Evolutionary conservation across 2,797 vertebrate genomes (phyloP).

Genomic region (Xiphophorus birchmanni): DNA sequence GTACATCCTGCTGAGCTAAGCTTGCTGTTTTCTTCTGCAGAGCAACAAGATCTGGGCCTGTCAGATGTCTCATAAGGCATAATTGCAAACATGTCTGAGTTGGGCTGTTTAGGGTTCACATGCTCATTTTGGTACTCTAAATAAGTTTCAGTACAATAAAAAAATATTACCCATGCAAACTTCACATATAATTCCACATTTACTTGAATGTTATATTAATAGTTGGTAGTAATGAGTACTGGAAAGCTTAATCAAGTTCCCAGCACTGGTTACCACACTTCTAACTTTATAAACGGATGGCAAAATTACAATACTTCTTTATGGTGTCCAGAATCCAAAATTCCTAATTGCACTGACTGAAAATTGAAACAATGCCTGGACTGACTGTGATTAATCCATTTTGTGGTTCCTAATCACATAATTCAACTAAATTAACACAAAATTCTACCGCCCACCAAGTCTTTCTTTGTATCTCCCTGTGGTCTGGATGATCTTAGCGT

Average conservation of each 20-base stretch:
- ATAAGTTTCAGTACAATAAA: not conserved
- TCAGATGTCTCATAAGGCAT: not conserved
- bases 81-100: not conserved
- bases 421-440: slow-evolving; percentile 15
- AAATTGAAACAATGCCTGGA: not conserved
- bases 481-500: not conserved
- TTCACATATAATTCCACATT: not conserved
- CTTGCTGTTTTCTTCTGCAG: not conserved
- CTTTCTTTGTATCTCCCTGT: slow-evolving; percentile 8
- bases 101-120: not conserved
- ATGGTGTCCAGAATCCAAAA: not conserved
- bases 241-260: not conserved
- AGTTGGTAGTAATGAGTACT: not conserved
- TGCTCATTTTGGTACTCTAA: not conserved
- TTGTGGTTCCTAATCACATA: slow-evolving; percentile 11
- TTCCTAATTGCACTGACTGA: not conserved
- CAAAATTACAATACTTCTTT: not conserved
- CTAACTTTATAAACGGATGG: not conserved
- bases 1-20: not conserved
- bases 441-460: not conserved
- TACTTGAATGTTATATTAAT: not conserved
- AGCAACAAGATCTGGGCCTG: not conserved
- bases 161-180: not conserved
- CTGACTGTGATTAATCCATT: slow-evolving; percentile 9
- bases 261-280: not conserved